phyloP scores from a whole-genome alignment of 2,888 invertebrate genomes.

The Heteromurus nitidus region DNA sequence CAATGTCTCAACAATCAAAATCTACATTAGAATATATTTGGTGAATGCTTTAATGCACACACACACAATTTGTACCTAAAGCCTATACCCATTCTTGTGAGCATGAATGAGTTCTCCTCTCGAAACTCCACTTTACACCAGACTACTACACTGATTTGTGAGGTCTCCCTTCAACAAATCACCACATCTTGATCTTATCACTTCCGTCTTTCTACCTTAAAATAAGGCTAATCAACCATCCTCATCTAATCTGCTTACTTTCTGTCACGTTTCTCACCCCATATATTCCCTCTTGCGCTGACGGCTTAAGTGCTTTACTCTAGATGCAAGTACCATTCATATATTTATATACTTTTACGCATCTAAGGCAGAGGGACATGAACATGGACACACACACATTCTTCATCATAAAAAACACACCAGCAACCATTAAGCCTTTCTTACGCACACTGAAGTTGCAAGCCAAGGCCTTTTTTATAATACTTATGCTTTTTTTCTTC shows the following conservation, averaged over 20 bases:
- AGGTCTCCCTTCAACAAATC: slow-evolving; percentile 49
- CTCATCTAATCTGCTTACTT: slow-evolving; percentile 65
- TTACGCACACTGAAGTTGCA: no score
- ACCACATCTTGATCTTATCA: slow-evolving; percentile 59
- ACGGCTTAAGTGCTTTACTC: no score
- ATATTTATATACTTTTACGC: no score
- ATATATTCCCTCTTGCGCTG: slow-evolving; percentile 44
- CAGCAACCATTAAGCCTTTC: no score
- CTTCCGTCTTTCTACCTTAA: slow-evolving; percentile 66
- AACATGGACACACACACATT: no score
- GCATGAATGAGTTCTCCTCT: no score
- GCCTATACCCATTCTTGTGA: background rate
- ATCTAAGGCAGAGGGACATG: no score
- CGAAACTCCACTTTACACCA: background rate
- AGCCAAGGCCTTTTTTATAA: slow-evolving; percentile 38
- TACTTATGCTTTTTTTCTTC: no score
- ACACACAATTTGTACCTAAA: background rate
- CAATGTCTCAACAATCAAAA: background rate
- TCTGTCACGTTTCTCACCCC: slow-evolving; percentile 58
- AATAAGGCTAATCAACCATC: slow-evolving; percentile 65
- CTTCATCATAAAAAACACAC: no score
- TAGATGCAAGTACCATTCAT: no score
- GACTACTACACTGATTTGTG: slow-evolving; percentile 38
- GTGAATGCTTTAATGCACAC: background rate
- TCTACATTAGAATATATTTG: background rate